Evolutionary conservation across 2,888 invertebrate genomes (phyloP), one percentile per base, ranked within the genome.

Genomic region (Sarcophaga caerulescens): DNA sequence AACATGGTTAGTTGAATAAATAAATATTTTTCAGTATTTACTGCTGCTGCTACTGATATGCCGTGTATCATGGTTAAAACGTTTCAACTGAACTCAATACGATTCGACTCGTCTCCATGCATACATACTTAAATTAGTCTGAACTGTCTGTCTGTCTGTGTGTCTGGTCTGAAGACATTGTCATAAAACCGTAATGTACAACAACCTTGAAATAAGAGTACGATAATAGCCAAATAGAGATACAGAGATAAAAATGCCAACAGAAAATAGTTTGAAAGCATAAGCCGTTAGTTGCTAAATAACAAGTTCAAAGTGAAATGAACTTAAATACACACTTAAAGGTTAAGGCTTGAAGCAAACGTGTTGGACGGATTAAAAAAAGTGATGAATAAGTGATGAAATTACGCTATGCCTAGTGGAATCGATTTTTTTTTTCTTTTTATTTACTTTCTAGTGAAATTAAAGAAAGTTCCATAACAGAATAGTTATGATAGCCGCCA

Each of bases 91-190:
- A 52, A 10, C 35, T 35, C 35, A 35, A 35, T 35, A 8, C 35
- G 2, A 35, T 35, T 10, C 35, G 2, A 10, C 3, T 35, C 35
- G 35, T 35, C 35, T 35, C 35, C 35, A 52, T 52, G 17, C 52
- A 52, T 17, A 52, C 52, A 52, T 52, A 52, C 52, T 52, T 17
- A 52, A 14, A 52, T 52, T 77, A 78, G 77, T 75, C 68, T 71
- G 35, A 21, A 65, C 17, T 14, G 52, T 23, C 57, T 65, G 52
- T 21, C 35, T n/a, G 25, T 71, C 52, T 69, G 11, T 45, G 44
- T 78, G 81, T 86, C 84, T 86, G 86, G 77, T 70, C 81, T 78
- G 80, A 65, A 83, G 69, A 44, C 80, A 86, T 80, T 86, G 80
- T 65, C 74, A 80, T 71, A 71, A 81, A 82, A 77, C 71, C 19